A percentile compares a stretch with the other conserved stretches of the same genome.
These are phyloP conservation scores for Rissa tridactyla DNA, from an alignment of 2,113 vertebrate genomes.

Conservation along the genomic window DNA sequence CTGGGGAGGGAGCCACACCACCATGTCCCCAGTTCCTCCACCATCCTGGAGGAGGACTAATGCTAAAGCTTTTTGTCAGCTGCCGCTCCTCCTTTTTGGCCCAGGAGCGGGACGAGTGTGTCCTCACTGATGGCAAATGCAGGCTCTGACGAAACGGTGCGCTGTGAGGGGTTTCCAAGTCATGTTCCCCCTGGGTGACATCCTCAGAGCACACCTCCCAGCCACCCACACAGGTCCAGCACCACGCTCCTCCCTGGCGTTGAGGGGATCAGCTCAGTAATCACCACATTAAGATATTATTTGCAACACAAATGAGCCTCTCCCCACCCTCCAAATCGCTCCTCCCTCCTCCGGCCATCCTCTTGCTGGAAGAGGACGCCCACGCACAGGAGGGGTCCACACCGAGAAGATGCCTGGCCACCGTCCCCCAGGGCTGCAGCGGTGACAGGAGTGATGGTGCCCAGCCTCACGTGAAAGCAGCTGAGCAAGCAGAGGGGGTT, in stretches of 20 bases:
- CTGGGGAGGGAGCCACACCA: neutral
- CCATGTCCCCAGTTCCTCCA: neutral
- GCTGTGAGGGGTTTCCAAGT: neutral
- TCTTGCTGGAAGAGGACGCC: neutral
- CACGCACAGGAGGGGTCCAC: accelerated
- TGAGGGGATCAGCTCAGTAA: neutral
- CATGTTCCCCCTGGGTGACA: accelerated
- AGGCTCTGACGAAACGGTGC: accelerated
- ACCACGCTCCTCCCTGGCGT: neutral
- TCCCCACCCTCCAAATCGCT: accelerated
- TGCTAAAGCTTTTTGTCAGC: neutral
- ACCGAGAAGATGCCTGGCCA: neutral
- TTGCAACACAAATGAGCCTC: neutral
- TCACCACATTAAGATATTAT: neutral
- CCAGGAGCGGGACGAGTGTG: accelerated
- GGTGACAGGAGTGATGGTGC: neutral
- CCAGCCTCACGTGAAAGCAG: neutral
- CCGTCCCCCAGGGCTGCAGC: accelerated
- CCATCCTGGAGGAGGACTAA: neutral
- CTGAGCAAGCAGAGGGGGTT: neutral
- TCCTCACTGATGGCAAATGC: neutral
- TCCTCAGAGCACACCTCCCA: neutral
- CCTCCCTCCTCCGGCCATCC: neutral
- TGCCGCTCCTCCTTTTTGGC: neutral
- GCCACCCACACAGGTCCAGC: neutral